Evolutionary conservation across 2,888 invertebrate species (phyloP), one percentile per base, ranked within the genome.

Genomic region (Clitarchus hookeri): DNA sequence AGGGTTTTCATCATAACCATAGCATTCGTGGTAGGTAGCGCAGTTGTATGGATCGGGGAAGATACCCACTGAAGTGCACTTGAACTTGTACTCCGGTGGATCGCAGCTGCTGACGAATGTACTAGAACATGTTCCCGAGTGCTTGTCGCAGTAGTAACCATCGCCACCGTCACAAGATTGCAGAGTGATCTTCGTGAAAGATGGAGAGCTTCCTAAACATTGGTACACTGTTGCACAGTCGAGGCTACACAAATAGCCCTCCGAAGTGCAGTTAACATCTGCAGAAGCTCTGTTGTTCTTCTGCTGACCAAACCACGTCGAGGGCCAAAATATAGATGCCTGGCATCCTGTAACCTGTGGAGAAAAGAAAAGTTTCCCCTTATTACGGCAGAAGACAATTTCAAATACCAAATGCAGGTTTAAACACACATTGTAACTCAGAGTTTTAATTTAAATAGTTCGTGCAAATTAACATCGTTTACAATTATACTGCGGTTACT

Each of bases 21-120:
- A 44, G 83, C 83, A 83, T 25, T 44, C 83, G 16, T 83, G 83
- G 83, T n/a, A 83, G 23, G 6, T 44, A 12, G 84, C 65, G n/a
- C 84, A 84, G 84, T 84, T 48, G 53, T 84, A 48, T 16, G 84
- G 84, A 48, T 84, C 84, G 84, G 84, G 84, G 26, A 48, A 84
- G 8, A 27, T 23, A 19, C 84, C 84, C 48, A 44, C 13, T 11
- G 84, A 48, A 11, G 65, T 54, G n/a, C 84, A 84, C 84, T n/a
- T 19, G 26, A 84, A 84, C 84, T 84, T 12, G 84, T 82, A 82
- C 2, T 27, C 84, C 25, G 84, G 44, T 13, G 84, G 84, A 23
- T 27, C 44, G 82, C 82, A 82, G 36, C 19, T 82, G 82, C 19
- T 82, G 27, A 19, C n/a, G 82, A 82, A 82, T 19, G 82, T 82